Evolutionary conservation across 2,113 vertebrate genomes (phyloP).

Genomic region (Amblyopsis rosae): DNA sequence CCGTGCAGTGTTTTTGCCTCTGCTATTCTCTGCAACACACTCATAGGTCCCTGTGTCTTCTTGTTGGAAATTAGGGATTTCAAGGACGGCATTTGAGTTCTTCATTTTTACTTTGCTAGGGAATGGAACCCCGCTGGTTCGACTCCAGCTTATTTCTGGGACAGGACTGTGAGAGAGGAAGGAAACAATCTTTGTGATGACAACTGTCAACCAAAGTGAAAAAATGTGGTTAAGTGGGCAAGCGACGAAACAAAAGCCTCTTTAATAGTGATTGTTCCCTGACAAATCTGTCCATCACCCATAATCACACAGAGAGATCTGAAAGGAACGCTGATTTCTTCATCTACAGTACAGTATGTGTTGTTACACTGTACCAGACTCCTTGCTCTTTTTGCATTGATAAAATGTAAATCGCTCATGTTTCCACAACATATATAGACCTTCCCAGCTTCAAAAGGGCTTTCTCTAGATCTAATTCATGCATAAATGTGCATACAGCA

Average conservation of each 20-base stretch:
- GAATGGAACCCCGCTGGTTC: slow-evolving; percentile 87
- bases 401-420: slow-evolving; percentile 26
- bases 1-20: slow-evolving; percentile 87
- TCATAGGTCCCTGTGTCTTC: slow-evolving; percentile 91
- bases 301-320: slow-evolving; percentile 32
- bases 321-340: slow-evolving; percentile 46
- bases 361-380: background rate
- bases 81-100: slow-evolving; percentile 88
- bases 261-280: slow-evolving; percentile 32
- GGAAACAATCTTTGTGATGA: slow-evolving; percentile 35
- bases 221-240: slow-evolving; percentile 43
- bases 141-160: slow-evolving; percentile 92
- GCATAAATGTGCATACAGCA: slow-evolving; percentile 18
- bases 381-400: slow-evolving; percentile 27
- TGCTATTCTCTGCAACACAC: slow-evolving; percentile 89
- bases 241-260: slow-evolving; percentile 17
- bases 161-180: slow-evolving; percentile 81
- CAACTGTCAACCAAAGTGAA: slow-evolving; percentile 44
- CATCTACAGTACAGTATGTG: slow-evolving; percentile 5
- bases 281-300: slow-evolving; percentile 38
- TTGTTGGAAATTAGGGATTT: slow-evolving; percentile 92
- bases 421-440: slow-evolving; percentile 8
- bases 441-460: slow-evolving; percentile 28
- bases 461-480: slow-evolving; percentile 18
- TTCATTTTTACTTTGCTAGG: slow-evolving; percentile 86